Conservation (phyloP, 2,888 invertebrate genomes). For the Caenorhabditis wallacei region DNA sequence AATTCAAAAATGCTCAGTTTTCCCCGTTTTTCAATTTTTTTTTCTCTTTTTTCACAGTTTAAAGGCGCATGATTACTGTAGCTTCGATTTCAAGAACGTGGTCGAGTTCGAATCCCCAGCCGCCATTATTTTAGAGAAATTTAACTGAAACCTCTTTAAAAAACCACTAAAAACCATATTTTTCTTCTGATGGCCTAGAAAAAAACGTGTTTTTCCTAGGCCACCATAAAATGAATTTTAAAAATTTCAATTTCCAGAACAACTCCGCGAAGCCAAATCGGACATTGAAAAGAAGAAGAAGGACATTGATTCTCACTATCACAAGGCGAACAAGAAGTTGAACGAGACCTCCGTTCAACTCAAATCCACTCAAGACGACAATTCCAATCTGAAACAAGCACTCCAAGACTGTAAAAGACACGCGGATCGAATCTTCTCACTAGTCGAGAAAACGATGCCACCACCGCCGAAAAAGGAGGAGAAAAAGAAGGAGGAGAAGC, state of each 20-base stretch:
- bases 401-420: conserved; percentile 76
- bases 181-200: too few relatives aligned
- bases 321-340: conserved; percentile 80
- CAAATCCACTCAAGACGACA: conserved; percentile 73
- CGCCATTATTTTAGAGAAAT: too few relatives aligned
- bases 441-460: conserved; percentile 79
- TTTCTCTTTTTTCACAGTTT: too few relatives aligned
- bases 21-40: too few relatives aligned
- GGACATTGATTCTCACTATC: conserved; percentile 79
- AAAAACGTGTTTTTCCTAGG: background rate
- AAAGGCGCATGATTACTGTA: too few relatives aligned
- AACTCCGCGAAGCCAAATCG: conserved; percentile 70
- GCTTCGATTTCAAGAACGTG: too few relatives aligned
- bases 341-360: conserved; percentile 78
- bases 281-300: conserved; percentile 79
- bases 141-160: too few relatives aligned
- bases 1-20: too few relatives aligned
- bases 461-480: conserved; percentile 30
- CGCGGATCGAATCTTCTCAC: conserved; percentile 72
- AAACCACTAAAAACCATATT: too few relatives aligned
- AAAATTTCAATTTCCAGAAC: conserved; percentile 55
- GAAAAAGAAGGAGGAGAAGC: background rate
- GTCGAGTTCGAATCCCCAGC: too few relatives aligned
- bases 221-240: too few relatives aligned
- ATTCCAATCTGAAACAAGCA: conserved; percentile 71